Evolutionary conservation across 2,888 invertebrate genomes (phyloP), one percentile per base, ranked within the genome.

Genomic region (Adelphocoris suturalis): DNA sequence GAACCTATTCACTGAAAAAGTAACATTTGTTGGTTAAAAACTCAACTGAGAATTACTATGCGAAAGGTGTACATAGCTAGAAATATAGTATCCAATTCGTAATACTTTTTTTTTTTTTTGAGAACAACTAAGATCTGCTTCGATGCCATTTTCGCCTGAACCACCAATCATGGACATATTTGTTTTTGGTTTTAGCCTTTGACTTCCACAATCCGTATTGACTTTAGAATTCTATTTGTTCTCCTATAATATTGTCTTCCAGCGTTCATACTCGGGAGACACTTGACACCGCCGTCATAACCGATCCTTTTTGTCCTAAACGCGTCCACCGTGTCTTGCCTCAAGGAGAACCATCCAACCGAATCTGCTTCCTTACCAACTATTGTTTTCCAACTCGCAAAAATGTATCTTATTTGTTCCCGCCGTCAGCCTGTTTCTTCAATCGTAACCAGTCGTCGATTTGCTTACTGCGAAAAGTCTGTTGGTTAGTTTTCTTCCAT

Each of bases 301-400:
- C 78, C 37, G 37, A 78, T 78, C 46, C 78, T 78, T 78, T 78
- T 78, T 78, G 78, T 78, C n/a, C 46, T 46, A 78, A 78, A 78
- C 46, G 16, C 78, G 78, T 78, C 78, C 78, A 78, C 78, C 78
- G 78, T 78, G 78, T 78, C 78, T 19, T 37, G 68, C 78, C 85
- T 85, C 85, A 85, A 85, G 85, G 85, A 19, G 85, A 85, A 55
- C 55, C 85, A 28, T 85, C 85, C 85, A 85, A 55, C 55, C 85
- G 85, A 52, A 85, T 55, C 85, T 28, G 14, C 57, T 85, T 85
- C 85, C 82, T 82, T 52, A 48, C 85, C 37, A 14, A n/a, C 61
- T 57, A 85, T 85, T 85, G 85, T 85, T 85, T 85, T 61, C 85
- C 46, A 57, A 52, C 46, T 46, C 85, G 37, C 61, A 61, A 82